phyloP scores from a whole-genome alignment of 2,888 invertebrate species.

The Leptinotarsa tumamoca region DNA sequence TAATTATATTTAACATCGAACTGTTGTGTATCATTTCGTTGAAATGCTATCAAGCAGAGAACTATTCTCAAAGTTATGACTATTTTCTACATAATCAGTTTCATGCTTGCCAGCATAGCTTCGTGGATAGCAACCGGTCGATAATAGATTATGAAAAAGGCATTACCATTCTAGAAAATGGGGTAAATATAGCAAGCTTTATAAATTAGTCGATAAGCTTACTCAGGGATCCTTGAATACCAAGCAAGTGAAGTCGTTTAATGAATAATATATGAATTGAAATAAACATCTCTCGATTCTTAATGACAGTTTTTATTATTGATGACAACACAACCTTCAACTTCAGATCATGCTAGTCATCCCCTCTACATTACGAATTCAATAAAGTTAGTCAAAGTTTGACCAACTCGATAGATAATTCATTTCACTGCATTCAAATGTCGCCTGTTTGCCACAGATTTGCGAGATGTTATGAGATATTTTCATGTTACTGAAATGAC shows the following conservation, averaged over 20 bases:
- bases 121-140: too few species aligned
- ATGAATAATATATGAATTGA: slow-evolving; percentile 2
- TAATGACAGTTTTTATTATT: slow-evolving; percentile 39
- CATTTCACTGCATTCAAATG: slow-evolving; percentile 19
- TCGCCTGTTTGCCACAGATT: background rate
- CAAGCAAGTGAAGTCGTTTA: background rate
- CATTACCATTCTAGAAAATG: too few species aligned
- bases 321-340: slow-evolving; percentile 32
- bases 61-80: too few species aligned
- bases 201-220: background rate
- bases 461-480: background rate
- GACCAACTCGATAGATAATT: slow-evolving; percentile 27
- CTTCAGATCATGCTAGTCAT: background rate
- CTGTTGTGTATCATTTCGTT: too few species aligned
- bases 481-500: background rate
- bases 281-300: slow-evolving; percentile 25
- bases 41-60: too few species aligned
- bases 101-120: too few species aligned
- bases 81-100: too few species aligned
- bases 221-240: too few species aligned
- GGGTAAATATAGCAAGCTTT: background rate
- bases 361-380: slow-evolving; percentile 29
- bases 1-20: too few species aligned
- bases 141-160: too few species aligned
- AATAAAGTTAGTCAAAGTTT: slow-evolving; percentile 27